phyloP scores from a whole-genome alignment of 2,888 invertebrate genomes.

The Ophonus ardosiacus region DNA sequence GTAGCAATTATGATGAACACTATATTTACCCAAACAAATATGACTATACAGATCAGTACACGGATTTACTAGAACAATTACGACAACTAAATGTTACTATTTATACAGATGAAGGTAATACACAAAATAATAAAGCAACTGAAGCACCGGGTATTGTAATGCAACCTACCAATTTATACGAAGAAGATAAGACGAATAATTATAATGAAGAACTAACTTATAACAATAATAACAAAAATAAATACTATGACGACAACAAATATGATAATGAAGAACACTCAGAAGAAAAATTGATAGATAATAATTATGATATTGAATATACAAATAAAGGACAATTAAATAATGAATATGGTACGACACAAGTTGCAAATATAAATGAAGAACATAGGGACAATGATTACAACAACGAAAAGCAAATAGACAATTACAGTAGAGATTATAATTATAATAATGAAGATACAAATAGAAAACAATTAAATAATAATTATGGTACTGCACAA shows the following conservation, averaged over 20 bases:
- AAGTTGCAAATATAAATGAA: neutral
- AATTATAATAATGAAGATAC: neutral
- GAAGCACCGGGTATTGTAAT: neutral
- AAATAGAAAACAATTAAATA: conserved; percentile 1
- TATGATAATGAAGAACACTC: neutral
- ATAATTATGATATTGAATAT: neutral
- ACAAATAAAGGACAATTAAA: neutral
- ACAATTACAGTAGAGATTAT: neutral
- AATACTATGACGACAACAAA: neutral
- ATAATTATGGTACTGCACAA: neutral
- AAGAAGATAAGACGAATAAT: neutral
- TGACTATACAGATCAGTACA: neutral
- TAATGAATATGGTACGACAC: neutral
- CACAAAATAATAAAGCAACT: neutral
- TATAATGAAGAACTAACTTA: neutral
- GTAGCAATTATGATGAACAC: neutral
- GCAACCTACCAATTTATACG: neutral
- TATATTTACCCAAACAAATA: neutral
- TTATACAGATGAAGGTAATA: neutral
- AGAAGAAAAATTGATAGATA: neutral
- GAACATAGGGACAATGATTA: neutral
- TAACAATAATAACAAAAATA: neutral
- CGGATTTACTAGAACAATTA: conserved; percentile 1
- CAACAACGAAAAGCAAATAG: neutral
- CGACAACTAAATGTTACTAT: neutral